phyloP scores from a whole-genome alignment of 2,113 vertebrate species.

The Microcebus griseorufus region DNA sequence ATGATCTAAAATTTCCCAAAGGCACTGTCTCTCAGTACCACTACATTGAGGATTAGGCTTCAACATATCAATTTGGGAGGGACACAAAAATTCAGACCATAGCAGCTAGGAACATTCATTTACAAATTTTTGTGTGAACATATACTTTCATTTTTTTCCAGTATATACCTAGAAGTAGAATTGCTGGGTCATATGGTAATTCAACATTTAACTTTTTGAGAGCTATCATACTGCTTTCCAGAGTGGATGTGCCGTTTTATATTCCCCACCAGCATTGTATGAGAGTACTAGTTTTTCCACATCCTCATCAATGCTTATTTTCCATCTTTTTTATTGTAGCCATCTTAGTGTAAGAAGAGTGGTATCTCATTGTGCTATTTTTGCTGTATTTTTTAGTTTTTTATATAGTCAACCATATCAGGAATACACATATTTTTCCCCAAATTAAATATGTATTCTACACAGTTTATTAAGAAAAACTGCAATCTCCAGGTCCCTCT shows the following conservation, averaged over 20 bases:
- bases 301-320: neutral
- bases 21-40: neutral
- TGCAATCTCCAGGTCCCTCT: neutral
- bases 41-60: neutral
- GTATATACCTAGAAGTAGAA: neutral
- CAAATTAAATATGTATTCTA: neutral
- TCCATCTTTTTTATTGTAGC: neutral
- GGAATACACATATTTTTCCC: neutral
- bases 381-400: neutral
- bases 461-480: neutral
- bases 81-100: neutral
- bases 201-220: neutral
- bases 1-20: neutral
- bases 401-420: neutral
- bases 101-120: neutral
- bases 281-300: neutral
- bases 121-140: neutral
- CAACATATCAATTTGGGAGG: neutral
- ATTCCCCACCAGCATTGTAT: neutral
- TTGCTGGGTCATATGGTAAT: neutral
- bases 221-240: neutral
- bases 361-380: neutral
- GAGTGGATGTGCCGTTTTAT: neutral
- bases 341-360: neutral
- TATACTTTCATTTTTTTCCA: neutral